phyloP scores from a whole-genome alignment of 2,113 vertebrate genomes.

The Pedetes capensis region DNA sequence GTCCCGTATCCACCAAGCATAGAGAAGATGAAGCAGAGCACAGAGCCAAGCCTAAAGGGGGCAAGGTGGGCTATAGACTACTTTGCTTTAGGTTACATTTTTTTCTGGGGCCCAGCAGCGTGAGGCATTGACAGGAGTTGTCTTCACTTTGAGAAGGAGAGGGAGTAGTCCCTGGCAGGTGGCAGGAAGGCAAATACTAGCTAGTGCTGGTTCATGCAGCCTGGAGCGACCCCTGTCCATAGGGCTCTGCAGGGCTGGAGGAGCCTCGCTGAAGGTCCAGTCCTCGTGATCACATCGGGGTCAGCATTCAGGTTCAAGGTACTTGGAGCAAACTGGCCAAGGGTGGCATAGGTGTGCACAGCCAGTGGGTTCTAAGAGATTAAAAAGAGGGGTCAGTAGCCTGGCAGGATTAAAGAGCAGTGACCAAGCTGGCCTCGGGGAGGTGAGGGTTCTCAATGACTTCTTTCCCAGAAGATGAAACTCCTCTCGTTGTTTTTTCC shows the following conservation, averaged over 20 bases:
- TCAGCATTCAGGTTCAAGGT: not conserved
- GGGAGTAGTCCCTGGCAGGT: not conserved
- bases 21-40: not conserved
- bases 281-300: not conserved
- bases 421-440: rapidly evolving
- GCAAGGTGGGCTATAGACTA: not conserved
- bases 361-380: not conserved
- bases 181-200: not conserved
- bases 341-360: not conserved
- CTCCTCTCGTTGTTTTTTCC: not conserved
- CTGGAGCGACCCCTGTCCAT: too few species aligned
- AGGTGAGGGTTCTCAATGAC: not conserved
- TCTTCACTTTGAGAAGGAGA: not conserved
- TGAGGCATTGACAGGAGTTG: not conserved
- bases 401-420: too few species aligned
- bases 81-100: slow-evolving; percentile 12
- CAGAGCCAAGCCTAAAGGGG: not conserved
- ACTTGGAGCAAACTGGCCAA: not conserved
- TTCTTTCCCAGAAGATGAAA: not conserved
- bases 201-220: not conserved
- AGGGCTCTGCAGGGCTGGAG: not conserved
- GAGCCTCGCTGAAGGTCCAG: too few species aligned
- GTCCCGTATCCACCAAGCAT: not conserved
- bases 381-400: too few species aligned
- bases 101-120: not conserved